These are phyloP conservation scores for Takifugu flavidus DNA, from an alignment of 2,113 vertebrate species.

Conservation along the genomic window DNA sequence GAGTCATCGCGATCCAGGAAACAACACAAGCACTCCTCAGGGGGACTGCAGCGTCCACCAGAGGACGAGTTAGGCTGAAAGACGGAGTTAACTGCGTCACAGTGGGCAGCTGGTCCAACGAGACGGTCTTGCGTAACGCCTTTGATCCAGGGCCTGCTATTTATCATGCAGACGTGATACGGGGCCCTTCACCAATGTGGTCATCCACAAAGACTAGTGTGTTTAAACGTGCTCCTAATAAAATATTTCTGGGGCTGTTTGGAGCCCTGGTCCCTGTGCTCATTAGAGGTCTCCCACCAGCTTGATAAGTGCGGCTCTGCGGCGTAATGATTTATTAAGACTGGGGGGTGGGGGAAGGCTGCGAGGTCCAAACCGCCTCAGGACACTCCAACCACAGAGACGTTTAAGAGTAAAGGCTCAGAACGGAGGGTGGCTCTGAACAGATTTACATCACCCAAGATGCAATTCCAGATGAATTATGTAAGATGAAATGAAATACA, in stretches of 20 bases:
- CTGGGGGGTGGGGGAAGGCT: constrained; percentile 49
- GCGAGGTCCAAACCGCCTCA: constrained; percentile 68
- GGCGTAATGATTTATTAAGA: constrained; percentile 77
- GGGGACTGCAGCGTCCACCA: constrained; percentile 36
- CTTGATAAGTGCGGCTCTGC: constrained; percentile 71
- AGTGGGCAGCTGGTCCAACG: constrained; percentile 25
- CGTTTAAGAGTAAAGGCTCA: constrained; percentile 71
- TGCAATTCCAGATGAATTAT: constrained; percentile 78
- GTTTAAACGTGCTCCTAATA: constrained; percentile 75
- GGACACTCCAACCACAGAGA: constrained; percentile 71
- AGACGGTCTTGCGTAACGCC: constrained; percentile 14
- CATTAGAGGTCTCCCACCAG: constrained; percentile 75
- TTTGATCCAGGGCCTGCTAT: constrained; percentile 34
- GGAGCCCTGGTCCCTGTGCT: constrained; percentile 62
- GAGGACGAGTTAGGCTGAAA: constrained; percentile 20
- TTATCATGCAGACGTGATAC: constrained; percentile 61
- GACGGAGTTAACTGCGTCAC: constrained; percentile 23
- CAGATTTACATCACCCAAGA: constrained; percentile 77
- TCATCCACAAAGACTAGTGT: constrained; percentile 60
- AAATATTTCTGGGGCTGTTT: constrained; percentile 74
- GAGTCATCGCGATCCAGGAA: constrained; percentile 46
- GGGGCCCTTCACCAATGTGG: constrained; percentile 39
- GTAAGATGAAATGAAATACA: constrained; percentile 76
- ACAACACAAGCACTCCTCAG: constrained; percentile 51
- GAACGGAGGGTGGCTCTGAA: constrained; percentile 64